phyloP scores from a whole-genome alignment of 2,797 vertebrate genomes.

The Anguilla obscura region DNA sequence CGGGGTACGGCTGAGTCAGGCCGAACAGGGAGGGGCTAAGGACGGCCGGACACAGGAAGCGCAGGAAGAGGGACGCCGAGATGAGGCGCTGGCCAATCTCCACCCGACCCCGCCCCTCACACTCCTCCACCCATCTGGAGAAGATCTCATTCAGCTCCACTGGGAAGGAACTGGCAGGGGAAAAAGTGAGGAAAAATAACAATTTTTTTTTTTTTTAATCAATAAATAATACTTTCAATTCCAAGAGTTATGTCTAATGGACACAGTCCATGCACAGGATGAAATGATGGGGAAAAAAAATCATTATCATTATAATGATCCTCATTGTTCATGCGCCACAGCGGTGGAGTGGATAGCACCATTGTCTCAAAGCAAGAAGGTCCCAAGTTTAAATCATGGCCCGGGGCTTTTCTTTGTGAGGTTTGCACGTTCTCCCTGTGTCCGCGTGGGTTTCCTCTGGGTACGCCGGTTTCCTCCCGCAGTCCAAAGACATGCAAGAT shows the following conservation, averaged over 20 bases:
- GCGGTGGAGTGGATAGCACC: too few species aligned
- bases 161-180: constrained; percentile 78
- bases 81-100: constrained; percentile 86
- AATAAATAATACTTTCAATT: neutral
- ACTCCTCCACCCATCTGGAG: constrained; percentile 82
- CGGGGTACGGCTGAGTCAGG: constrained; percentile 84
- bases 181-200: neutral
- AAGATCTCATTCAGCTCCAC: constrained; percentile 86
- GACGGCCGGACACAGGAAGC: constrained; percentile 91
- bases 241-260: neutral
- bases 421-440: too few species aligned
- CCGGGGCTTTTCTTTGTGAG: too few species aligned
- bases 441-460: too few species aligned
- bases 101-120: constrained; percentile 69
- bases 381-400: too few species aligned
- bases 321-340: too few species aligned
- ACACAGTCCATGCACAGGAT: neutral
- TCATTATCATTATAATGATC: too few species aligned
- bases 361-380: too few species aligned
- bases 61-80: constrained; percentile 90
- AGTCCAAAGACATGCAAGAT: too few species aligned
- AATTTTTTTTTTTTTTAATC: neutral
- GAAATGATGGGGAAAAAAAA: too few species aligned
- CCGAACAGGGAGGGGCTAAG: constrained; percentile 93
- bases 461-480: too few species aligned